Conservation (phyloP, 64 coral and sea anemone genomes). For the Platygyra sinensis region DNA sequence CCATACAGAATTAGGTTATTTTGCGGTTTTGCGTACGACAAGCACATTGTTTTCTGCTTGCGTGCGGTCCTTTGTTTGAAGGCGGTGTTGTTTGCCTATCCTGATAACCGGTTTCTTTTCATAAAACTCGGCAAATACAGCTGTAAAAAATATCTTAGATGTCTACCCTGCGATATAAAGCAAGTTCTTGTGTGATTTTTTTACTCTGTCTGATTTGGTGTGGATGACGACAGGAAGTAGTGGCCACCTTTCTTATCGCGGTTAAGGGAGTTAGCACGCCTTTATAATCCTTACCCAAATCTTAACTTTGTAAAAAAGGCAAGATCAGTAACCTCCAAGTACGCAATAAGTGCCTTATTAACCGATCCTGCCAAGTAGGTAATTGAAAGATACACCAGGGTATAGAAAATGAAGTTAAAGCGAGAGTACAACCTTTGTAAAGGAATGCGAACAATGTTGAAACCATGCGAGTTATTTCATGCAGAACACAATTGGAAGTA, state of each 20-base stretch:
- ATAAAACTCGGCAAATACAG: conserved; percentile 28
- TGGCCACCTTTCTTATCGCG: too few species aligned
- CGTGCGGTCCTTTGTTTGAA: conserved; percentile 24
- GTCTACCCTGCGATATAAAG: neutral
- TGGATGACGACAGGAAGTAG: too few species aligned
- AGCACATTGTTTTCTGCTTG: conserved; percentile 17
- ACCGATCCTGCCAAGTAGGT: neutral
- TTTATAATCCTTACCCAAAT: neutral
- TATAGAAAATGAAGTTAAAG: neutral
- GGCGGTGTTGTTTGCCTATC: conserved; percentile 17
- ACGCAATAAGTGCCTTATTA: neutral
- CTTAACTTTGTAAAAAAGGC: neutral
- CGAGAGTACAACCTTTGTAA: neutral
- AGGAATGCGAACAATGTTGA: conserved; percentile 20
- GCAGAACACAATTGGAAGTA: neutral
- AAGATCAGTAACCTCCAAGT: neutral
- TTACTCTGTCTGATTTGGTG: too few species aligned
- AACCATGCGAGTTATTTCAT: conserved; percentile 7
- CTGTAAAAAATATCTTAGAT: neutral
- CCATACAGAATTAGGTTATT: conserved; percentile 4
- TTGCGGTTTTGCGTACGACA: conserved; percentile 19
- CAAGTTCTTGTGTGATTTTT: neutral
- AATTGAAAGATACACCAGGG: neutral
- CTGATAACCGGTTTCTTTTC: neutral
- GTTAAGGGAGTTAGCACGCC: too few species aligned